A percentile compares a stretch with the other conserved stretches of the same genome.
These are phyloP conservation scores for Caenorhabditis wallacei DNA, from an alignment of 2,888 invertebrate genomes.

Conservation along the genomic window DNA sequence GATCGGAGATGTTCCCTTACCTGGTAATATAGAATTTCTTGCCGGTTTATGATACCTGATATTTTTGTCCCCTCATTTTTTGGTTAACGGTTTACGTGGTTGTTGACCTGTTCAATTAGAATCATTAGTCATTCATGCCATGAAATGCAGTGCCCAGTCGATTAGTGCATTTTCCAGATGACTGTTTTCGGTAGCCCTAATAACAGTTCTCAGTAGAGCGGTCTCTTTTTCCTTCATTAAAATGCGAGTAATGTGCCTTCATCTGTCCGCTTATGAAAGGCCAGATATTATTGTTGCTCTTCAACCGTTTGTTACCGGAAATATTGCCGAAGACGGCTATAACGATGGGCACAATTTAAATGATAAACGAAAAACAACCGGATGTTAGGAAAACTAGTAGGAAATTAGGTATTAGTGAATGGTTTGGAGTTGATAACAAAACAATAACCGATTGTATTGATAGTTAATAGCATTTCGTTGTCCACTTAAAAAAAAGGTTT, in stretches of 20 bases:
- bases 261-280: constrained; percentile 22
- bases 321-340: constrained; percentile 15
- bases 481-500: not conserved
- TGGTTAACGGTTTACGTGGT: constrained; percentile 9
- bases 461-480: constrained; percentile 23
- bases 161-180: constrained; percentile 68
- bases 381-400: constrained; percentile 46
- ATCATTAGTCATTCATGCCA: constrained; percentile 51
- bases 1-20: constrained; percentile 22
- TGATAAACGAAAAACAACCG: constrained; percentile 48
- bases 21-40: not conserved
- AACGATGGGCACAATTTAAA: constrained; percentile 21
- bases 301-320: constrained; percentile 54
- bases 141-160: constrained; percentile 54
- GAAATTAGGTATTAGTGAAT: constrained; percentile 62
- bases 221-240: constrained; percentile 27
- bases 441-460: not conserved
- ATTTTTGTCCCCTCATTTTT: constrained; percentile 18
- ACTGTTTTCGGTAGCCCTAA: constrained; percentile 64
- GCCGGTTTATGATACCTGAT: constrained; percentile 18
- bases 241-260: constrained; percentile 34
- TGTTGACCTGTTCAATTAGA: constrained; percentile 29
- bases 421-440: constrained; percentile 41
- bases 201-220: constrained; percentile 56
- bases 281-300: constrained; percentile 44